Percentiles rank a stretch among this genome's conserved stretches.
Conservation (phyloP, 2,113 vertebrate species). For the Apodemus sylvaticus region DNA sequence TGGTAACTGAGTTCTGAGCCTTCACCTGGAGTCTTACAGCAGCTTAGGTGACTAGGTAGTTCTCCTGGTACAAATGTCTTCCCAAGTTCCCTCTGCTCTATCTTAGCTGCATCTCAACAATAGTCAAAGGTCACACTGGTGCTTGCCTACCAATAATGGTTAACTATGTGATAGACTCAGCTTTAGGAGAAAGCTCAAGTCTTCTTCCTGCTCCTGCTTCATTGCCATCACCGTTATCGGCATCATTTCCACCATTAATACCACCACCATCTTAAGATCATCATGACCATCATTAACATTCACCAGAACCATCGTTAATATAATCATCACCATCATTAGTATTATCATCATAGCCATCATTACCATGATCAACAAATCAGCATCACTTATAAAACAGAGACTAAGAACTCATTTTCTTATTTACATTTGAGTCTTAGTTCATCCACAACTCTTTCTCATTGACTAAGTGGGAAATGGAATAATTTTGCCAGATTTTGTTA, state of each 20-base stretch:
- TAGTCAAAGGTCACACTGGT: not conserved
- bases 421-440: not conserved
- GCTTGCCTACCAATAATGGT: not conserved
- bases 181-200: not conserved
- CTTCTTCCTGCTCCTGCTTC: not conserved
- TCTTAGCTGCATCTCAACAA: not conserved
- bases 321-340: no score
- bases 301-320: not conserved
- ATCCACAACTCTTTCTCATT: not conserved
- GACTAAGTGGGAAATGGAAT: not conserved
- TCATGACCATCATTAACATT: accelerated
- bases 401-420: not conserved
- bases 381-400: not conserved
- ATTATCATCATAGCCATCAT: no score
- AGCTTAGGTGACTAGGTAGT: accelerated
- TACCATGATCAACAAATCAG: not conserved
- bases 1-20: not conserved
- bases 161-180: not conserved
- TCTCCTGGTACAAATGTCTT: not conserved
- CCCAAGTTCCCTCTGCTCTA: not conserved
- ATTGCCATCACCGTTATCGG: accelerated
- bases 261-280: no score
- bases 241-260: no score
- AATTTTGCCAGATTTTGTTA: not conserved
- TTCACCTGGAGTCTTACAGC: not conserved